Percentiles rank a stretch among this genome's conserved stretches.
Conservation (phyloP, 2,888 invertebrate genomes). For the Acleris holmiana region DNA sequence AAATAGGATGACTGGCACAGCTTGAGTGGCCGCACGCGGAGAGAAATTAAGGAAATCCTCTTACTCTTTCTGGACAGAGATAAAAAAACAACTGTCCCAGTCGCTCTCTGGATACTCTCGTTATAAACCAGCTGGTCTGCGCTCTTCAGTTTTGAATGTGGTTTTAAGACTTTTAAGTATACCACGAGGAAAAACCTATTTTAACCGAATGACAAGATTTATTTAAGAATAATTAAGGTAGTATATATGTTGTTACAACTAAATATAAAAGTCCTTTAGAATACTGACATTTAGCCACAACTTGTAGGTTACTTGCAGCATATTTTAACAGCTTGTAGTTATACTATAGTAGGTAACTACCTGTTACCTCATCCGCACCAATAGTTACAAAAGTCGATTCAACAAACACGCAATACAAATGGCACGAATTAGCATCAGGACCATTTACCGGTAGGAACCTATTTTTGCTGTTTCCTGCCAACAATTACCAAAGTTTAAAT, state of each 20-base stretch:
- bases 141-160: constrained; percentile 6
- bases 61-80: constrained; percentile 53
- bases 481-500: constrained; percentile 32
- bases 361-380: neutral
- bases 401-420: constrained; percentile 13
- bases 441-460: constrained; percentile 27
- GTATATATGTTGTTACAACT: no score
- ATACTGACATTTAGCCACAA: no score
- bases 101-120: constrained; percentile 42
- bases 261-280: no score
- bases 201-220: no score
- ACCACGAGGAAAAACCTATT: neutral
- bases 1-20: constrained; percentile 80
- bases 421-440: constrained; percentile 26
- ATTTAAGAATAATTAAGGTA: no score
- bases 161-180: neutral
- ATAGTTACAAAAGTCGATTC: constrained; percentile 17
- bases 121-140: constrained; percentile 29
- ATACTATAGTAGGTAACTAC: no score
- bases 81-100: constrained; percentile 50
- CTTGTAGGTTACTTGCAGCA: no score
- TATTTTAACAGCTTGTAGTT: no score
- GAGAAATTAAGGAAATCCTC: constrained; percentile 63
- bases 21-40: constrained; percentile 77
- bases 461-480: constrained; percentile 31